Percentiles rank a stretch among this genome's conserved stretches.
Evolutionary conservation across 2,797 vertebrate species (phyloP).

Genomic region (Catharus ustulatus): DNA sequence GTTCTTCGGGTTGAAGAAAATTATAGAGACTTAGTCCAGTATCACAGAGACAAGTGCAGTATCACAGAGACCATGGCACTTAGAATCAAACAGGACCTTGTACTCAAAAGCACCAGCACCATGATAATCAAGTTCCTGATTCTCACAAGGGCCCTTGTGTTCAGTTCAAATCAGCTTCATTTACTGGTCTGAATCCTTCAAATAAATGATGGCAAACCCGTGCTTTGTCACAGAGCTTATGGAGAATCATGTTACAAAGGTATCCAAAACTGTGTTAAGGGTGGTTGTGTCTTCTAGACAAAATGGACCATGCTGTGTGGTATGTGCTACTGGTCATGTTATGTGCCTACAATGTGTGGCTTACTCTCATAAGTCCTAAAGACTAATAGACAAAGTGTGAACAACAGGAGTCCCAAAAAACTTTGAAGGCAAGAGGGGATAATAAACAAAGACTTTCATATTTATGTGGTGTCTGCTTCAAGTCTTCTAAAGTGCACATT

Average conservation of each 20-base stretch:
- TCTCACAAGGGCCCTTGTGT: not conserved
- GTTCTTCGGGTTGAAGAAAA: not conserved
- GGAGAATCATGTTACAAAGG: not conserved
- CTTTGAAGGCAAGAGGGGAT: not conserved
- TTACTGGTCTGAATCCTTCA: not conserved
- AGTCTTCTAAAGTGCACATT: not conserved
- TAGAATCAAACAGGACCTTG: not conserved
- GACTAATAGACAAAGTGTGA: not conserved
- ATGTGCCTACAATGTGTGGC: not conserved
- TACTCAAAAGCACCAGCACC: not conserved
- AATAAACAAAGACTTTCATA: not conserved
- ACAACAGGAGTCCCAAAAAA: not conserved
- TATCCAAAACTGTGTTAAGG: not conserved
- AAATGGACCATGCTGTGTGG: not conserved
- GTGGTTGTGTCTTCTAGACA: not conserved
- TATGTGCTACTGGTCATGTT: not conserved
- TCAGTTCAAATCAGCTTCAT: not conserved
- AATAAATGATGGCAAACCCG: not conserved
- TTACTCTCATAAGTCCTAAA: not conserved
- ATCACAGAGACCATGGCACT: not conserved
- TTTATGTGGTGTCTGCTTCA: not conserved
- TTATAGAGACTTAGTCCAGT: not conserved
- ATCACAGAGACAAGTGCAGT: not conserved
- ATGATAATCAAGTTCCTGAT: not conserved
- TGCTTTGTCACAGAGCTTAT: not conserved